phyloP scores from a whole-genome alignment of 1,140 invertebrate genomes.

The Aphaenogaster floridana region DNA sequence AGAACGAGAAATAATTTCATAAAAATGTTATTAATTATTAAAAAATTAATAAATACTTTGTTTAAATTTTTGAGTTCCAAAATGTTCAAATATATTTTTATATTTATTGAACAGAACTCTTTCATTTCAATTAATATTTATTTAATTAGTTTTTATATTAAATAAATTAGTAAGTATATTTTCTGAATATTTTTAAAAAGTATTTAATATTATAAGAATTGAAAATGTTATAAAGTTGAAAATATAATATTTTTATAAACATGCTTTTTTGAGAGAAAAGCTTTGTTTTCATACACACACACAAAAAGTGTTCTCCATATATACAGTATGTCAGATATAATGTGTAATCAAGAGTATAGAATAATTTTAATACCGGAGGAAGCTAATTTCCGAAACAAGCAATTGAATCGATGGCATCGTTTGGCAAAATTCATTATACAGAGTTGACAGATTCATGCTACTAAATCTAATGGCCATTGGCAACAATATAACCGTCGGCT shows the following conservation, averaged over 20 bases:
- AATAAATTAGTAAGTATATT: background rate
- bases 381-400: slow-evolving; percentile 20
- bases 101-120: background rate
- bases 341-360: background rate
- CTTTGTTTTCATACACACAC: background rate
- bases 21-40: background rate
- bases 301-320: background rate
- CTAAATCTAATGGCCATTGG: slow-evolving; percentile 31
- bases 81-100: background rate
- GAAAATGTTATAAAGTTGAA: background rate
- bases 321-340: background rate
- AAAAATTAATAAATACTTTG: no score
- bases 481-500: slow-evolving; percentile 3
- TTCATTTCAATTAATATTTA: background rate
- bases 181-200: background rate
- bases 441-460: slow-evolving; percentile 13
- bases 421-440: slow-evolving; percentile 7
- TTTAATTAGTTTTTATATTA: background rate
- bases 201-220: no score
- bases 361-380: background rate
- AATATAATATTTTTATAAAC: background rate
- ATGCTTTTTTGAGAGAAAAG: background rate
- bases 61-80: background rate
- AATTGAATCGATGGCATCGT: slow-evolving; percentile 4
- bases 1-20: background rate